These are phyloP conservation scores for Helicoverpa assulta DNA, from an alignment of 2,888 invertebrate species.

Conservation along the genomic window DNA sequence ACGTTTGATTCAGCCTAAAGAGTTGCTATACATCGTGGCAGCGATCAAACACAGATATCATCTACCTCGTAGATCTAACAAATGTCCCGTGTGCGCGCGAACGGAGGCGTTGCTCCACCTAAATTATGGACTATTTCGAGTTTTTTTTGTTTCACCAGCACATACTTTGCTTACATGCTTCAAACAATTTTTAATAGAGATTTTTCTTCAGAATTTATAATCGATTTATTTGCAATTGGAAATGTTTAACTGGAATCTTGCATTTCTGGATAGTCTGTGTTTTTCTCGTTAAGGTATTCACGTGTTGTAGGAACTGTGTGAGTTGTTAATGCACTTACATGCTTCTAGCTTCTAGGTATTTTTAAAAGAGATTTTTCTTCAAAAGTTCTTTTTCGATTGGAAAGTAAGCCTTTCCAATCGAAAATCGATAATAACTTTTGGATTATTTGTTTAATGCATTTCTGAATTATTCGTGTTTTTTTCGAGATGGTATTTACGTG, in stretches of 20 bases:
- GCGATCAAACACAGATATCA: slow-evolving; percentile 76
- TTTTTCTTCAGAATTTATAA: slow-evolving; percentile 21
- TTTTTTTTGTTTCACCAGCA: slow-evolving; percentile 65
- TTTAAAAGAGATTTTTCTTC: slow-evolving; percentile 27
- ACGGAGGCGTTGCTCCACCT: slow-evolving; percentile 73
- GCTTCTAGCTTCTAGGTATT: slow-evolving; percentile 16
- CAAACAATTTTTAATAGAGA: slow-evolving; percentile 16
- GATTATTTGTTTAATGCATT: background rate
- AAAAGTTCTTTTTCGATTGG: background rate
- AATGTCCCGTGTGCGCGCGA: slow-evolving; percentile 73
- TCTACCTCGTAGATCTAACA: slow-evolving; percentile 71
- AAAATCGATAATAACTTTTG: too few relatives aligned
- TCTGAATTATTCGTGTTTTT: too few relatives aligned
- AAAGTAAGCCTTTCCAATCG: too few relatives aligned
- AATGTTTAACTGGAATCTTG: slow-evolving; percentile 3
- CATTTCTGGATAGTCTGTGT: slow-evolving; percentile 4
- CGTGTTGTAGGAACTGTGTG: too few relatives aligned
- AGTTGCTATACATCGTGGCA: slow-evolving; percentile 57
- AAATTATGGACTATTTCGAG: slow-evolving; percentile 73
- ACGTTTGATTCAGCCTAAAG: slow-evolving; percentile 38
- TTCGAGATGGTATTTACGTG: too few relatives aligned
- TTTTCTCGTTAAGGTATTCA: slow-evolving; percentile 8
- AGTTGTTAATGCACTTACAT: background rate
- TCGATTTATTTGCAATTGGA: background rate
- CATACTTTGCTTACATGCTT: slow-evolving; percentile 23